Percentiles rank a stretch among this genome's conserved stretches.
Conservation (phyloP, 2,797 vertebrate genomes). For the Smutsia gigantea region DNA sequence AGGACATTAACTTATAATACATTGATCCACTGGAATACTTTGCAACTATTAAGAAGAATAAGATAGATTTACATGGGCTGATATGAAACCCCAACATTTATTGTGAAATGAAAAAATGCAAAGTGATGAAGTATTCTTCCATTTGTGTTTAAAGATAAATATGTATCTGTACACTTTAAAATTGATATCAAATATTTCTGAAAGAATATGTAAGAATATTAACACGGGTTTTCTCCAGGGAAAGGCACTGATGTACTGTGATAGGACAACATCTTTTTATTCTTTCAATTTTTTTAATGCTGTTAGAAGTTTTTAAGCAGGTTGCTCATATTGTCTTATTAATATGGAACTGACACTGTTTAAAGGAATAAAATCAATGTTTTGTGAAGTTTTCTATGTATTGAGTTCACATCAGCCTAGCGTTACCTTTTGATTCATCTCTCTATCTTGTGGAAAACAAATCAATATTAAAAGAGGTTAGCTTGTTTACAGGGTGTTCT, state of each 20-base stretch:
- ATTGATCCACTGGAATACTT: not conserved
- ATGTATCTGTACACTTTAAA: not conserved
- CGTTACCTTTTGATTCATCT: constrained; percentile 13
- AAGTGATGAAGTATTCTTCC: not conserved
- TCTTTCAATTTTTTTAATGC: not conserved
- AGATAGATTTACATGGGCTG: not conserved
- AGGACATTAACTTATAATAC: not conserved
- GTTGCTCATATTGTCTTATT: not conserved
- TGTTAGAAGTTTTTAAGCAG: not conserved
- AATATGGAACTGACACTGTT: not conserved
- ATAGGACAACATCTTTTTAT: not conserved
- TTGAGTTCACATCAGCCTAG: not conserved
- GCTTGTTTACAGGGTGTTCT: not conserved
- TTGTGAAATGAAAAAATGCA: not conserved
- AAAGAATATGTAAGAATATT: not conserved
- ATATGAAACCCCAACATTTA: not conserved
- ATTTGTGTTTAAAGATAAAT: not conserved
- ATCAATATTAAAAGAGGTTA: not conserved
- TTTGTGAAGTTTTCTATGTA: not conserved
- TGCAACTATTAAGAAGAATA: not conserved
- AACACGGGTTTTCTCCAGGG: not conserved
- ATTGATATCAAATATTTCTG: not conserved
- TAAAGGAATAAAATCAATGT: not conserved
- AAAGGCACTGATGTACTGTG: not conserved
- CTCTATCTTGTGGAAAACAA: not conserved